Evolutionary conservation across 2,113 vertebrate genomes (phyloP).

Genomic region (zebrafish (Danio rerio)): DNA sequence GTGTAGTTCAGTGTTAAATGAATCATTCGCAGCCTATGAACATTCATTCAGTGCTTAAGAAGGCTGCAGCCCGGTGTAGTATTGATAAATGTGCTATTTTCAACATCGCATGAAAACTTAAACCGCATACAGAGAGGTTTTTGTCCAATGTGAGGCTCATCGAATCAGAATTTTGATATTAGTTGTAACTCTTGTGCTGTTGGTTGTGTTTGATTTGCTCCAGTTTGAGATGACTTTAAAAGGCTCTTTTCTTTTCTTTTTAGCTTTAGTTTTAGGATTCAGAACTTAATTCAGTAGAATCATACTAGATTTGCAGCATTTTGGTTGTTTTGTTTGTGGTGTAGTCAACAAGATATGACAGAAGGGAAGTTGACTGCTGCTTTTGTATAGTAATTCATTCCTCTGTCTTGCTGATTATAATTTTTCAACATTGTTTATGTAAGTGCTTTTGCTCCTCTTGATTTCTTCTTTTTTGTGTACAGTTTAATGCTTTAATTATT

Average conservation of each 20-base stretch:
- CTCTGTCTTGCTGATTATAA: neutral
- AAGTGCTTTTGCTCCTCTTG: neutral
- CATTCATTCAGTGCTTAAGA: constrained; percentile 28
- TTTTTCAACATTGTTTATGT: neutral
- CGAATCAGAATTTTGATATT: neutral
- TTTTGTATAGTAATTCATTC: constrained; percentile 36
- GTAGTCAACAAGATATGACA: neutral
- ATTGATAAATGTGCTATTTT: constrained; percentile 20
- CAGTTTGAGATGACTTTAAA: neutral
- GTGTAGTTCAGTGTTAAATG: constrained; percentile 22
- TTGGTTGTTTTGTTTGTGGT: neutral
- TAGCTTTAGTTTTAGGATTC: neutral
- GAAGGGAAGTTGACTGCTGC: neutral
- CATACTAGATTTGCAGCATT: neutral
- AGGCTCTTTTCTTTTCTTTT: too few relatives aligned
- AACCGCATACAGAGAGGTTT: constrained; percentile 4
- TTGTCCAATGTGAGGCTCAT: neutral
- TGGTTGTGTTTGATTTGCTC: neutral
- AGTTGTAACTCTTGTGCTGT: neutral
- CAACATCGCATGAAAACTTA: constrained; percentile 29
- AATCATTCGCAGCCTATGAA: constrained; percentile 26
- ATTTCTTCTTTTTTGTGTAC: constrained; percentile 1
- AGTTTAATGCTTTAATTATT: neutral
- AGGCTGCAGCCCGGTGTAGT: neutral
- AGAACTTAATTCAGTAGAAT: neutral